Evolutionary conservation across 2,888 invertebrate genomes (phyloP).

Genomic region (Morpho achilles): DNA sequence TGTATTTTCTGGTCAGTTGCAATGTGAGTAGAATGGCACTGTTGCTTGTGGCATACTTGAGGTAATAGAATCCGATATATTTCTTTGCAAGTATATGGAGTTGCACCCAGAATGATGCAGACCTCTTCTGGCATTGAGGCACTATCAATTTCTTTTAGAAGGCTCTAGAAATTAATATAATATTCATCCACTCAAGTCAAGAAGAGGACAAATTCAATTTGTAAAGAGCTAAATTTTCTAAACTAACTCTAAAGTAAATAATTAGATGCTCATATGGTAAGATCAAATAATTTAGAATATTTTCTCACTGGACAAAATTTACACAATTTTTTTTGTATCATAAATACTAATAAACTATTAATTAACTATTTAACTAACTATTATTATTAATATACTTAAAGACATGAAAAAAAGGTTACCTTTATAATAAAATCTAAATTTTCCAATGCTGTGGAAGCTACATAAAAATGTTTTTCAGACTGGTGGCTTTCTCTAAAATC

Average conservation of each 20-base stretch:
- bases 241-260: no score
- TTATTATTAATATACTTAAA: no score
- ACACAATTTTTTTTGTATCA: no score
- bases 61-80: constrained; percentile 64
- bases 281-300: no score
- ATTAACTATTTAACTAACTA: no score
- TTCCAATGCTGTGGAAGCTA: constrained; percentile 60
- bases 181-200: no score
- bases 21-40: constrained; percentile 59
- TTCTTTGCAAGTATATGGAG: constrained; percentile 63
- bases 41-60: constrained; percentile 54
- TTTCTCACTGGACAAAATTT: no score
- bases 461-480: constrained; percentile 63
- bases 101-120: constrained; percentile 60
- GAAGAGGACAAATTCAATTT: no score
- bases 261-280: no score
- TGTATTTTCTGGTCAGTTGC: constrained; percentile 66
- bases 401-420: constrained; percentile 35
- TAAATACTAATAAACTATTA: no score
- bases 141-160: constrained; percentile 60
- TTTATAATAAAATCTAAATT: constrained; percentile 68
- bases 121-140: constrained; percentile 62
- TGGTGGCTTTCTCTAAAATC: constrained; percentile 53
- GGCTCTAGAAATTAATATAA: constrained; percentile 40
- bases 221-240: no score